phyloP scores from a whole-genome alignment of 1,140 invertebrate species.

The Atta texana region DNA sequence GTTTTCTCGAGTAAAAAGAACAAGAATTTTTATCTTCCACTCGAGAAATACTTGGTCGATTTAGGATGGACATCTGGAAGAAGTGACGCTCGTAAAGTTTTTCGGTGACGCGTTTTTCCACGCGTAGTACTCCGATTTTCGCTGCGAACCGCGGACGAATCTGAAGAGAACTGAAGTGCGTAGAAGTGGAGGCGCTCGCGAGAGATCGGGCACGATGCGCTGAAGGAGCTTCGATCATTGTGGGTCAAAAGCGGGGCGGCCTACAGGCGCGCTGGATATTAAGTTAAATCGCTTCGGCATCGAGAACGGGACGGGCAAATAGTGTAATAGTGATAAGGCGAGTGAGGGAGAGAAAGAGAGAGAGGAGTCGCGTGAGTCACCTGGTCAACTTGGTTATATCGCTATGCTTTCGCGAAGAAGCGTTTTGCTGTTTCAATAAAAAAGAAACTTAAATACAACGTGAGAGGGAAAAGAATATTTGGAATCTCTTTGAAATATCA shows the following conservation, averaged over 20 bases:
- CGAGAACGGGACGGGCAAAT: neutral
- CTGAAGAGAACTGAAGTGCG: neutral
- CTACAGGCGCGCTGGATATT: constrained; percentile 47
- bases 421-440: neutral
- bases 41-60: neutral
- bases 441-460: neutral
- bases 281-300: constrained; percentile 61
- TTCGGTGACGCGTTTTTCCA: neutral
- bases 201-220: constrained; percentile 59
- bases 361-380: constrained; percentile 48
- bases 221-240: constrained; percentile 67
- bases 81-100: constrained; percentile 34
- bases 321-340: constrained; percentile 19
- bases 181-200: neutral
- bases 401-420: neutral
- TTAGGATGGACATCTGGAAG: constrained; percentile 47
- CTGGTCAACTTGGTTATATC: constrained; percentile 28
- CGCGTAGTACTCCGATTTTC: neutral
- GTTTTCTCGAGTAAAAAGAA: neutral
- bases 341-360: neutral
- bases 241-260: constrained; percentile 34
- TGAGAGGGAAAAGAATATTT: neutral
- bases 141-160: neutral
- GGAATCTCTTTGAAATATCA: neutral
- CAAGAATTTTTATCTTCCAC: neutral